Percentiles rank a stretch among this genome's conserved stretches.
phyloP scores from a whole-genome alignment of 2,888 invertebrate species.

The Eristalinus aeneus region DNA sequence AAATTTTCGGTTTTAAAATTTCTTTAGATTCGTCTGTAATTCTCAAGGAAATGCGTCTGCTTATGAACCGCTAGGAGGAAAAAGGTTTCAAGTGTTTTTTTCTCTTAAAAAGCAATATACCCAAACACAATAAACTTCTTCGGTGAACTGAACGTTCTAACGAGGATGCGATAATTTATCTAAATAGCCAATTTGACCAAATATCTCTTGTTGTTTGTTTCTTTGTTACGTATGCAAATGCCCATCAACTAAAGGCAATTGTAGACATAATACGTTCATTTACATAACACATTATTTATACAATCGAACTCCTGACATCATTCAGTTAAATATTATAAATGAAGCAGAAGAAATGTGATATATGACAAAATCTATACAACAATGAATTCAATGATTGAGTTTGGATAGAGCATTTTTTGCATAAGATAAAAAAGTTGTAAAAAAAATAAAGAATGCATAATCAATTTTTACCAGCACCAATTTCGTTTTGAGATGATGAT shows the following conservation, averaged over 20 bases:
- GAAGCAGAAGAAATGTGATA: slow-evolving; percentile 10
- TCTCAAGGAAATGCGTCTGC: too few species aligned
- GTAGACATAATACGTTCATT: neutral
- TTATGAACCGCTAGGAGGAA: too few species aligned
- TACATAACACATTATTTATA: neutral
- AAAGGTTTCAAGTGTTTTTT: too few species aligned
- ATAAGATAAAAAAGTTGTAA: neutral
- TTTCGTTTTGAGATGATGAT: slow-evolving; percentile 49
- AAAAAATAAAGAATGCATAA: slow-evolving; percentile 9
- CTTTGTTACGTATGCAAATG: neutral
- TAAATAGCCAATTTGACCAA: neutral
- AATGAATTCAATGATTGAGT: slow-evolving; percentile 9
- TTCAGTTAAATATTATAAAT: neutral
- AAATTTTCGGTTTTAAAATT: too few species aligned
- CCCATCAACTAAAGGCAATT: neutral
- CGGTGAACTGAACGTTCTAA: neutral
- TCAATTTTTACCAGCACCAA: slow-evolving; percentile 49
- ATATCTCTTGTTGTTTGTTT: neutral
- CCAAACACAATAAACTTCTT: neutral
- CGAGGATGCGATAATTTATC: neutral
- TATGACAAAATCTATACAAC: slow-evolving; percentile 29
- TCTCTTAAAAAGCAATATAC: too few species aligned
- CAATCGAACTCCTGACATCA: slow-evolving; percentile 48
- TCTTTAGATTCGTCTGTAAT: too few species aligned
- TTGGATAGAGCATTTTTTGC: slow-evolving; percentile 7